Percentiles rank a stretch among this genome's conserved stretches.
Conservation (phyloP, 2,113 vertebrate species). For the Oncorhynchus gorbuscha region DNA sequence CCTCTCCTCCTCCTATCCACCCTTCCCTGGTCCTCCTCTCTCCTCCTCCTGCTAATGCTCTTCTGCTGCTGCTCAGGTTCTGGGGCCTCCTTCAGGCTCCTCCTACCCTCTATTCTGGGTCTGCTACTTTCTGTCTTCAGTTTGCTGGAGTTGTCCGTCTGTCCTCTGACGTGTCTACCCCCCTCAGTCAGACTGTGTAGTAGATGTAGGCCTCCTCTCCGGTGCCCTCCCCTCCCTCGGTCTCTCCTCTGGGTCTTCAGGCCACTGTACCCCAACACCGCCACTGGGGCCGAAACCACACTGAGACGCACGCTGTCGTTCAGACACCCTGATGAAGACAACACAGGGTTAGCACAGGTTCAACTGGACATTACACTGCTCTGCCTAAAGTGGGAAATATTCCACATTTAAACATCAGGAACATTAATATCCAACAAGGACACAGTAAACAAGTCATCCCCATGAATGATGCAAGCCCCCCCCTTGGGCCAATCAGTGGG, state of each 20-base stretch:
- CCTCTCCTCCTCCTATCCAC: no score
- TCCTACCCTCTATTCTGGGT: conserved; percentile 17
- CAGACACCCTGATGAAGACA: conserved; percentile 52
- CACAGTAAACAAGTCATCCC: no score
- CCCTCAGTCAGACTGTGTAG: conserved; percentile 23
- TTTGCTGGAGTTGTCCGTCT: not conserved
- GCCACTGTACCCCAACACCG: conserved; percentile 70
- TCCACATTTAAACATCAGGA: no score
- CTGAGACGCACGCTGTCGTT: conserved; percentile 74
- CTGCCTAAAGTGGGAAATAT: no score
- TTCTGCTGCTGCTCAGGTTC: not conserved
- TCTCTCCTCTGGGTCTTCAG: conserved; percentile 53
- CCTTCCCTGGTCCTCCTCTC: no score
- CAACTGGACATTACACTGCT: no score
- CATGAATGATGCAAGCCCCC: no score
- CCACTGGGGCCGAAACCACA: conserved; percentile 45
- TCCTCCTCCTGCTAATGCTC: no score
- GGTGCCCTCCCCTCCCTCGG: conserved; percentile 68
- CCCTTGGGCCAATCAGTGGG: no score
- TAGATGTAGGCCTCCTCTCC: conserved; percentile 61
- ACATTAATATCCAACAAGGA: no score
- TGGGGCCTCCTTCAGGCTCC: not conserved
- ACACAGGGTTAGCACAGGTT: no score
- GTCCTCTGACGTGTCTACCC: conserved; percentile 39
- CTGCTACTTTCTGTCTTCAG: no score